phyloP scores from a whole-genome alignment of 2,888 invertebrate species.

The Crioceris asparagi region DNA sequence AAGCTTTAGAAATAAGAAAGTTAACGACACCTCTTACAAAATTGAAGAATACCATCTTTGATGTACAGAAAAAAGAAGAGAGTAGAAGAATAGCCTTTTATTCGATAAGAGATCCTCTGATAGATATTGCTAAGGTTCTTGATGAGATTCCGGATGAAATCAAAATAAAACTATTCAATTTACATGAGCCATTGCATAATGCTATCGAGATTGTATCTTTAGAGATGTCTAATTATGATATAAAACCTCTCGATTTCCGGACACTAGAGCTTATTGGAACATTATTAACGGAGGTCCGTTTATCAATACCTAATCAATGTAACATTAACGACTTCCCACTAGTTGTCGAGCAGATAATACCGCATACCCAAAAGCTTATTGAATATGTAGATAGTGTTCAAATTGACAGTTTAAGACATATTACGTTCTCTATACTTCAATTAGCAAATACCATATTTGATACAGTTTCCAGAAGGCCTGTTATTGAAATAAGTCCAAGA shows the following conservation, averaged over 20 bases:
- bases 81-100: constrained; percentile 23
- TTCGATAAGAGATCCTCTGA: constrained; percentile 24
- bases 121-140: constrained; percentile 27
- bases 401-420: constrained; percentile 20
- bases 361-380: constrained; percentile 10
- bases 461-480: constrained; percentile 1
- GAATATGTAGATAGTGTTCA: constrained; percentile 14
- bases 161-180: constrained; percentile 20
- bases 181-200: constrained; percentile 28
- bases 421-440: constrained; percentile 14
- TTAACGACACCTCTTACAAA: constrained; percentile 27
- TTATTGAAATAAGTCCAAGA: not conserved
- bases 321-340: constrained; percentile 11
- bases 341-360: constrained; percentile 13
- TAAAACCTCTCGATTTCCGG: constrained; percentile 20
- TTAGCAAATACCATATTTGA: constrained; percentile 15
- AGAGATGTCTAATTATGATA: constrained; percentile 30
- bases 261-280: constrained; percentile 16
- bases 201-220: constrained; percentile 31
- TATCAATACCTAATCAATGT: constrained; percentile 14
- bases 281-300: constrained; percentile 15
- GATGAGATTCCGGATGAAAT: constrained; percentile 24
- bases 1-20: constrained; percentile 27
- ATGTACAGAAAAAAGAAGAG: constrained; percentile 19
- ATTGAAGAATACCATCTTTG: constrained; percentile 26